Evolutionary conservation across 2,113 vertebrate species (phyloP), one percentile per base, ranked within the genome.

Genomic region (Paraplagusia blochii): DNA sequence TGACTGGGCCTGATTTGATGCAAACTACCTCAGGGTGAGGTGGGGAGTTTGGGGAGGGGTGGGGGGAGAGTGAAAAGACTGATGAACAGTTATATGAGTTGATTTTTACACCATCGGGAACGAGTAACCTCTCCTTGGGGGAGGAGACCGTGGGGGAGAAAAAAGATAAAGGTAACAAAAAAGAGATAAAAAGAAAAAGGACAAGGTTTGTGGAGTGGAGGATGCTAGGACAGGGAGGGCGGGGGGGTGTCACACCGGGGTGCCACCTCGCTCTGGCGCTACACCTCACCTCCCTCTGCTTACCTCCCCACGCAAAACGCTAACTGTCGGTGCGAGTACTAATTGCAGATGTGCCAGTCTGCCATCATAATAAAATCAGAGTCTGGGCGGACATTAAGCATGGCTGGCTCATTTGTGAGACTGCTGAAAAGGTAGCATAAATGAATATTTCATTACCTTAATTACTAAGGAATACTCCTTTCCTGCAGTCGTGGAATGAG

Each of bases 401-500:
- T 90, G 93, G 93, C 93, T 92, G 93, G 88, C 95, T 96, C 95
- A 95, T 96, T 97, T 97, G 94, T 93, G 93, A 87, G 90, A 91
- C 93, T 92, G 94, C 93, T 93, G 92, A 93, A 96, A 97, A 97
- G 95, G 94, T 94, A 93, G 93, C 93, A 93, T 91, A 94, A 95
- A 96, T 97, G 93, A 98, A 98, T 98, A 98, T 97, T 98, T 97
- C 94, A 97, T 97, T 94, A 95, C 93, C 94, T 95, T 97, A 97
- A 98, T 98, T 96, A 96, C 94, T 91, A 92, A 93, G 92, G 93
- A 95, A 94, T 94, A 94, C 92, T 94, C 94, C 93, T 94, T 94
- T 92, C 92, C 93, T 92, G 92, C 92, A 92, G 92, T 92, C 93
- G 92, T 91, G 93, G 93, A 91, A 93, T 91, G 94, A 94, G 93